A percentile compares a stretch with the other conserved stretches of the same genome.
Conservation (phyloP, 2,797 vertebrate genomes). For the Discoglossus pictus region DNA sequence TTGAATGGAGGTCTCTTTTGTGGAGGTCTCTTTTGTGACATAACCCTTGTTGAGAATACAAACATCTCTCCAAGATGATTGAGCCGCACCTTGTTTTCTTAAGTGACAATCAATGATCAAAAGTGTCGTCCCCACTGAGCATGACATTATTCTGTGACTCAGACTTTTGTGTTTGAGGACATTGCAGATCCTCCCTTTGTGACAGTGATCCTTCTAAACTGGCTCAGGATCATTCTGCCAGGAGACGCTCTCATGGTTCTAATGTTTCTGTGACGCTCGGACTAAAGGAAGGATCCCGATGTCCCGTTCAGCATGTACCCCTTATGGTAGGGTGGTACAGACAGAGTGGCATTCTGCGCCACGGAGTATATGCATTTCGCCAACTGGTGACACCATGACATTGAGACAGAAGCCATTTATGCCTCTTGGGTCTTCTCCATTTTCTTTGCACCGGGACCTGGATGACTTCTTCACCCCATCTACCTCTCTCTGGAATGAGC, state of each 20-base stretch:
- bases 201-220: background rate
- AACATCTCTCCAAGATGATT: too few species aligned
- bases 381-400: background rate
- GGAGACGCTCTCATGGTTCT: background rate
- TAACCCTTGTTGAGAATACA: too few species aligned
- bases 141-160: too few species aligned
- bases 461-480: background rate
- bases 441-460: background rate
- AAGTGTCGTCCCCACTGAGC: too few species aligned
- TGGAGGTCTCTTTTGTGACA: too few species aligned
- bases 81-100: too few species aligned
- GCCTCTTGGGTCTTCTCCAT: background rate
- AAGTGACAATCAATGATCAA: too few species aligned
- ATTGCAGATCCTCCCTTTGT: conserved; percentile 1
- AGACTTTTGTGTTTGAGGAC: too few species aligned
- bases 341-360: background rate
- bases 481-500: background rate
- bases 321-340: accelerated
- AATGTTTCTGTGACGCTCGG: background rate
- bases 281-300: background rate
- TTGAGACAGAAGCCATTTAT: accelerated
- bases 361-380: accelerated
- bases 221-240: background rate
- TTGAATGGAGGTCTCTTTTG: too few species aligned
- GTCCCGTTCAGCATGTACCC: background rate